A percentile compares a stretch with the other conserved stretches of the same genome.
Conservation (phyloP, 2,888 invertebrate species). For the Ditula angustiorana region DNA sequence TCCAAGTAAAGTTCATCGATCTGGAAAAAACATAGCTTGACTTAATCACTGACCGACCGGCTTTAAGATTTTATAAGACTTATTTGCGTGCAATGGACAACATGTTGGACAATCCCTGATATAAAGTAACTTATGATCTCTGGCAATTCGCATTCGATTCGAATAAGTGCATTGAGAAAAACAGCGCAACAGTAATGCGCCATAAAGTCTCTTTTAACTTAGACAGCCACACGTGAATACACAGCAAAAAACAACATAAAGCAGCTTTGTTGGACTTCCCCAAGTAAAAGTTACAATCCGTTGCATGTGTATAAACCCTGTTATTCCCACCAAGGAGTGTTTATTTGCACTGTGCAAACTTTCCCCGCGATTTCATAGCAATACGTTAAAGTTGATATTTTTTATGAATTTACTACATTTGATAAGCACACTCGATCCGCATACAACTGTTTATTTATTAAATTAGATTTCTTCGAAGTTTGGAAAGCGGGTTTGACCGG, state of each 20-base stretch:
- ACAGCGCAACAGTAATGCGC: too few relatives aligned
- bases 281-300: neutral
- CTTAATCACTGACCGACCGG: slow-evolving; percentile 22
- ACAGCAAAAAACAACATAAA: neutral
- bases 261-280: neutral
- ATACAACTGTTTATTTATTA: too few relatives aligned
- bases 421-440: too few relatives aligned
- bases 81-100: neutral
- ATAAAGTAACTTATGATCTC: too few relatives aligned
- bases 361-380: neutral
- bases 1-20: slow-evolving; percentile 95
- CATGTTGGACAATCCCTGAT: too few relatives aligned
- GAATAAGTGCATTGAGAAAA: too few relatives aligned
- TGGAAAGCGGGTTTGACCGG: too few relatives aligned
- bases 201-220: too few relatives aligned
- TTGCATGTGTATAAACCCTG: neutral
- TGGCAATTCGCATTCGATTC: too few relatives aligned
- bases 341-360: neutral
- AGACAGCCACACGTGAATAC: too few relatives aligned
- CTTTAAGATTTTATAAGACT: neutral
- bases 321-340: neutral
- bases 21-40: slow-evolving; percentile 73
- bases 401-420: neutral
- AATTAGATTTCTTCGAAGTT: too few relatives aligned
- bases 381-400: neutral